Percentiles rank a stretch among this genome's conserved stretches.
These are phyloP conservation scores for Amazona vittata DNA, from an alignment of 2,113 vertebrate genomes.

Conservation along the genomic window DNA sequence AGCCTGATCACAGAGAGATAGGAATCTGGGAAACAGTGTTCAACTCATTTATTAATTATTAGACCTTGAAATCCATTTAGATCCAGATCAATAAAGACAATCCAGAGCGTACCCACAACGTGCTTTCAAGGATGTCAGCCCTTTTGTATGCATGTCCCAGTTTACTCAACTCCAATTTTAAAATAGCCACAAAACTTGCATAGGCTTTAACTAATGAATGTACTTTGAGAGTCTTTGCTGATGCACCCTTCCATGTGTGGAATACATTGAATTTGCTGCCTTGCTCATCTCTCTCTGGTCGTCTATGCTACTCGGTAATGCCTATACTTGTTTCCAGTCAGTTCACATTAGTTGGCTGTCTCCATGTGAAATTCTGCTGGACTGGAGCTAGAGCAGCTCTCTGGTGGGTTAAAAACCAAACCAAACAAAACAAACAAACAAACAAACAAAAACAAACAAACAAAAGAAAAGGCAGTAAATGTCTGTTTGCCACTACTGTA, in stretches of 20 bases:
- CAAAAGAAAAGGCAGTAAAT: background rate
- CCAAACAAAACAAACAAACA: no score
- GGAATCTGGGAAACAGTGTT: background rate
- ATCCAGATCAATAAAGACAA: slow-evolving; percentile 31
- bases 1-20: background rate
- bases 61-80: slow-evolving; percentile 47
- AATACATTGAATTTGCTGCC: slow-evolving; percentile 1
- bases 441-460: background rate
- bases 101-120: background rate
- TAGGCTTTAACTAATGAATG: slow-evolving; percentile 35
- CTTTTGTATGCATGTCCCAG: slow-evolving; percentile 17
- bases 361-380: background rate
- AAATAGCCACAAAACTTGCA: slow-evolving; percentile 47
- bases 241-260: background rate
- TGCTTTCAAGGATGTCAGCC: slow-evolving; percentile 21
- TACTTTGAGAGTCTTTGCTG: slow-evolving; percentile 17
- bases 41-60: slow-evolving; percentile 30
- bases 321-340: background rate
- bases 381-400: background rate
- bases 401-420: background rate
- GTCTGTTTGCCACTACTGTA: background rate
- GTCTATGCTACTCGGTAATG: background rate
- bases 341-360: background rate
- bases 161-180: slow-evolving; percentile 44
- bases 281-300: background rate